A percentile compares a stretch with the other conserved stretches of the same genome.
Conservation (phyloP, 2,888 invertebrate genomes). For the Agelastica alni region DNA sequence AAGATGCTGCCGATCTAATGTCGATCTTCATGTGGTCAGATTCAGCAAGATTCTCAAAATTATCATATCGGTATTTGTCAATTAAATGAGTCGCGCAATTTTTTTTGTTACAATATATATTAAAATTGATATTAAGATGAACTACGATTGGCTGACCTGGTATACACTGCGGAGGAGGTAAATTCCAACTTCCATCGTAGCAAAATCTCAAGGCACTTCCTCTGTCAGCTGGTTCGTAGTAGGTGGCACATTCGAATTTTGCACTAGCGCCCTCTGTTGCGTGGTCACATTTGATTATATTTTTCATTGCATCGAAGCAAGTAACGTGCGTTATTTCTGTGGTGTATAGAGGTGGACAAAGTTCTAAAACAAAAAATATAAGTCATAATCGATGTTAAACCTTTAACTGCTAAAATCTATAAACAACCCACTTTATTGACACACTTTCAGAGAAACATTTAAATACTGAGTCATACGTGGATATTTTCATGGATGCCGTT, state of each 20-base stretch:
- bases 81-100: neutral
- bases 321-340: slow-evolving; percentile 29
- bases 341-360: slow-evolving; percentile 33
- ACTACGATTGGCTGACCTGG: slow-evolving; percentile 45
- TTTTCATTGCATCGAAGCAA: slow-evolving; percentile 32
- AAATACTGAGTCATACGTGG: no score
- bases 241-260: slow-evolving; percentile 39
- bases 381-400: no score
- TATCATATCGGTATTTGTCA: no score
- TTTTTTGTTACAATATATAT: slow-evolving; percentile 12
- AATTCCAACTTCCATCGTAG: slow-evolving; percentile 40
- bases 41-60: no score
- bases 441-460: no score
- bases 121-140: slow-evolving; percentile 25
- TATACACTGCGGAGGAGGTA: slow-evolving; percentile 39
- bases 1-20: neutral
- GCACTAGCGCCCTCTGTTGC: slow-evolving; percentile 42
- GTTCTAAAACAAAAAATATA: slow-evolving; percentile 36
- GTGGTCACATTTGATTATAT: slow-evolving; percentile 36
- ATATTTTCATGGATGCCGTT: no score
- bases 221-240: slow-evolving; percentile 39
- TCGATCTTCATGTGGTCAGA: neutral
- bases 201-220: slow-evolving; percentile 28
- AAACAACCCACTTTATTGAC: no score
- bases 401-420: no score